Percentiles rank a stretch among this genome's conserved stretches.
Conservation (phyloP, 1,140 invertebrate genomes). For the Neoseiulus cucumeris region DNA sequence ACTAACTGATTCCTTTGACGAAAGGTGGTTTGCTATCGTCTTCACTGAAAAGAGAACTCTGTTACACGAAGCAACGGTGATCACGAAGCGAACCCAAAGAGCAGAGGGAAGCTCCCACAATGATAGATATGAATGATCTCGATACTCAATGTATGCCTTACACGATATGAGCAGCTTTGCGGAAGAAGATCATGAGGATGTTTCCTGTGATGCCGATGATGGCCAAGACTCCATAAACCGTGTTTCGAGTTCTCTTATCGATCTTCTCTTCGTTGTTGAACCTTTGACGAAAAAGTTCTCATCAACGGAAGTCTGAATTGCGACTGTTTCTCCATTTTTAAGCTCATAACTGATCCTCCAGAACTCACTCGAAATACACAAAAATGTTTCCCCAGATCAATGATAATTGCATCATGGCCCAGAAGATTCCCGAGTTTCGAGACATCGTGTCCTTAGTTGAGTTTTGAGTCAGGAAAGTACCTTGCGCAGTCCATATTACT, state of each 20-base stretch:
- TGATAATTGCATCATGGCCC: constrained; percentile 66
- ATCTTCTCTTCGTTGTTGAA: constrained; percentile 48
- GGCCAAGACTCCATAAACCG: constrained; percentile 51
- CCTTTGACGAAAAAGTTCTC: not conserved
- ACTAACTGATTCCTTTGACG: not conserved
- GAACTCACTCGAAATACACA: constrained; percentile 57
- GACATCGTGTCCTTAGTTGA: constrained; percentile 65
- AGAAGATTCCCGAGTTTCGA: constrained; percentile 81
- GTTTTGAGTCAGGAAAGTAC: constrained; percentile 76
- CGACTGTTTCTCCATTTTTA: no score
- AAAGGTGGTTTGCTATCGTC: not conserved
- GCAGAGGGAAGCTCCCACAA: not conserved
- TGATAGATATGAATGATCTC: not conserved
- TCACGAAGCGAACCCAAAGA: not conserved
- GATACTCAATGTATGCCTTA: not conserved
- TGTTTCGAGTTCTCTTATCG: constrained; percentile 39
- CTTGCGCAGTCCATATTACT: constrained; percentile 48
- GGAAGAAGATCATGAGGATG: constrained; percentile 40
- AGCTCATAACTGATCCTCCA: not conserved
- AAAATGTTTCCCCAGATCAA: constrained; percentile 54
- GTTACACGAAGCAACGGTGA: not conserved
- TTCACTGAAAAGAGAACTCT: not conserved
- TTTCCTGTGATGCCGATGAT: constrained; percentile 45
- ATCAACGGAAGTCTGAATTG: not conserved
- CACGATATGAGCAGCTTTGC: constrained; percentile 32